Evolutionary conservation across 2,888 invertebrate species (phyloP).

Genomic region (Dione juno): DNA sequence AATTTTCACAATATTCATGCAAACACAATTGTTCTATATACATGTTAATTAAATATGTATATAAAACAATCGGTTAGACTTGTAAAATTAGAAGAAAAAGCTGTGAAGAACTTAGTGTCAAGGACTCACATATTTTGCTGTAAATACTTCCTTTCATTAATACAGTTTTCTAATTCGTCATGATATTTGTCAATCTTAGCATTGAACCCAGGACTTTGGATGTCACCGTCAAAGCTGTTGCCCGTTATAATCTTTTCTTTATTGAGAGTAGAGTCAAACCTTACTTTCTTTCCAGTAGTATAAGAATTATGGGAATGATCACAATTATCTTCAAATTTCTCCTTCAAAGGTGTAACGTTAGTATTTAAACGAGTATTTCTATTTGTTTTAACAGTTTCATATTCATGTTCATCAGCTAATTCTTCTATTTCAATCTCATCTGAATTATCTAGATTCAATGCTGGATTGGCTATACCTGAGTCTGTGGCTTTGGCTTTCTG

Average conservation of each 20-base stretch:
- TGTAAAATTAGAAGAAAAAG: too few species aligned
- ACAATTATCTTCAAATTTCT: slow-evolving; percentile 58
- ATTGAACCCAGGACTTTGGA: slow-evolving; percentile 77
- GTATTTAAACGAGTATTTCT: slow-evolving; percentile 73
- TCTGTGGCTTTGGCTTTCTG: slow-evolving; percentile 61
- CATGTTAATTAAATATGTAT: too few species aligned
- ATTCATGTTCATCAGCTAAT: slow-evolving; percentile 69
- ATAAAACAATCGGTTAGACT: too few species aligned
- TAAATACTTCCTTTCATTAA: slow-evolving; percentile 77
- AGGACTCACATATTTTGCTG: slow-evolving; percentile 72
- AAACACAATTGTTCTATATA: too few species aligned
- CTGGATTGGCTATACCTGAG: slow-evolving; percentile 77
- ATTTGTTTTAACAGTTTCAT: slow-evolving; percentile 75
- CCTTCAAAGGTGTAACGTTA: slow-evolving; percentile 74
- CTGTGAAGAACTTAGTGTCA: not conserved
- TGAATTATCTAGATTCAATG: slow-evolving; percentile 71
- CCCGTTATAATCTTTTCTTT: slow-evolving; percentile 78
- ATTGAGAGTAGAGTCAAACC: slow-evolving; percentile 79
- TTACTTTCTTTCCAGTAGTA: slow-evolving; percentile 75
- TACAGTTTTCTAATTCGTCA: slow-evolving; percentile 80
- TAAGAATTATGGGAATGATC: slow-evolving; percentile 64
- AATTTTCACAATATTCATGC: too few species aligned
- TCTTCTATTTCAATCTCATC: slow-evolving; percentile 78
- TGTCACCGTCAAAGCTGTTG: slow-evolving; percentile 74
- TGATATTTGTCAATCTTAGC: slow-evolving; percentile 77